These are phyloP conservation scores for Psittacula derbiana DNA, from an alignment of 2,797 vertebrate genomes.

Conservation along the genomic window DNA sequence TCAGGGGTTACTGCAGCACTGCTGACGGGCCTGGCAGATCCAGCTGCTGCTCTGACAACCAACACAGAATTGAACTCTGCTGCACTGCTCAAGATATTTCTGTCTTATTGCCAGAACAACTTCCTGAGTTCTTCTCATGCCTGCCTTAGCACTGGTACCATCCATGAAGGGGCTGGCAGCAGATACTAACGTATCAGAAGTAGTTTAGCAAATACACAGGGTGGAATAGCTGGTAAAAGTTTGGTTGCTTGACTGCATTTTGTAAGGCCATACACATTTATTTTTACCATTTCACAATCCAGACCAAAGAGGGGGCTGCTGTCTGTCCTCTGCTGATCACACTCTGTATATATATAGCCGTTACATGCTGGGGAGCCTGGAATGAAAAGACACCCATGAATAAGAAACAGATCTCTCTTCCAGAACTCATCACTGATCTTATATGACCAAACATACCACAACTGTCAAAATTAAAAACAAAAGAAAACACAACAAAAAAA, in stretches of 20 bases:
- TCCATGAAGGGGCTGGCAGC: neutral
- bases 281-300: constrained; percentile 92
- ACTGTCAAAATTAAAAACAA: neutral
- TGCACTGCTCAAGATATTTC: neutral
- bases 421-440: neutral
- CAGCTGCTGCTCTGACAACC: neutral
- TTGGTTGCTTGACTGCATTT: neutral
- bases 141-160: neutral
- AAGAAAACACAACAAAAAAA: neutral
- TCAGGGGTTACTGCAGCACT: neutral
- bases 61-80: neutral
- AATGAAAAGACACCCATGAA: neutral
- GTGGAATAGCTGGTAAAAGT: neutral
- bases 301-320: constrained; percentile 88
- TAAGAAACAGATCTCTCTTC: neutral
- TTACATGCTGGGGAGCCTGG: constrained; percentile 77
- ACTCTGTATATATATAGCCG: constrained; percentile 77
- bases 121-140: neutral
- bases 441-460: neutral
- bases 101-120: neutral
- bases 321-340: constrained; percentile 77
- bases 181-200: neutral
- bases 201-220: neutral
- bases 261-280: neutral
- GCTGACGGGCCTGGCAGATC: neutral